These are phyloP conservation scores for Proales similis DNA, from an alignment of 1,140 invertebrate genomes.

Conservation along the genomic window DNA sequence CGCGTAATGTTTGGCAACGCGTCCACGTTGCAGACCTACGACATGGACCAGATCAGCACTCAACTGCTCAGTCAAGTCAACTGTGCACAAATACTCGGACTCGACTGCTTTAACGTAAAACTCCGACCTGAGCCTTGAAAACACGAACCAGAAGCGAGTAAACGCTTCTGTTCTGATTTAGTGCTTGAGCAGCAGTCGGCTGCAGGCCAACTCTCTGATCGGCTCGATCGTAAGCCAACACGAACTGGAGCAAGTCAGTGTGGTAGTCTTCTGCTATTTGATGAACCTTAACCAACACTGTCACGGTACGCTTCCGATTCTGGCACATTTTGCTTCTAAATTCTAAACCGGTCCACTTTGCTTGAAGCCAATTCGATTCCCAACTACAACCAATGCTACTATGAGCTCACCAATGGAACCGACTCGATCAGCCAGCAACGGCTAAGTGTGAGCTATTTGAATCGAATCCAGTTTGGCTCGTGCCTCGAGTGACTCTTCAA, in stretches of 20 bases:
- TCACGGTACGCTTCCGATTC: not conserved
- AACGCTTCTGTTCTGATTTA: not conserved
- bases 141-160: too few relatives aligned
- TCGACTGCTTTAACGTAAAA: slow-evolving; percentile 23
- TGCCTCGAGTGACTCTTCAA: too few relatives aligned
- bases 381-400: slow-evolving; percentile 11
- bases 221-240: not conserved
- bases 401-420: slow-evolving; percentile 1
- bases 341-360: not conserved
- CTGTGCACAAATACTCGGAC: slow-evolving; percentile 1
- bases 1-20: slow-evolving; percentile 23
- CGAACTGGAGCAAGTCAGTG: not conserved
- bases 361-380: slow-evolving; percentile 28
- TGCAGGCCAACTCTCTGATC: slow-evolving; percentile 2
- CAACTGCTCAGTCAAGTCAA: slow-evolving; percentile 18
- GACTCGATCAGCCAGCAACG: not conserved
- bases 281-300: slow-evolving; percentile 19
- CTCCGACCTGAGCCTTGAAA: not conserved
- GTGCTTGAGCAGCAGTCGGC: slow-evolving; percentile 17
- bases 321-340: not conserved
- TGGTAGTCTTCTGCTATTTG: slow-evolving; percentile 28
- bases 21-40: not conserved
- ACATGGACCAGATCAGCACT: slow-evolving; percentile 11
- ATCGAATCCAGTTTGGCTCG: too few relatives aligned
- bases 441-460: too few relatives aligned